Evolutionary conservation across 1,140 invertebrate species (phyloP), one percentile per base, ranked within the genome.

Genomic region (Drosophila orosa): DNA sequence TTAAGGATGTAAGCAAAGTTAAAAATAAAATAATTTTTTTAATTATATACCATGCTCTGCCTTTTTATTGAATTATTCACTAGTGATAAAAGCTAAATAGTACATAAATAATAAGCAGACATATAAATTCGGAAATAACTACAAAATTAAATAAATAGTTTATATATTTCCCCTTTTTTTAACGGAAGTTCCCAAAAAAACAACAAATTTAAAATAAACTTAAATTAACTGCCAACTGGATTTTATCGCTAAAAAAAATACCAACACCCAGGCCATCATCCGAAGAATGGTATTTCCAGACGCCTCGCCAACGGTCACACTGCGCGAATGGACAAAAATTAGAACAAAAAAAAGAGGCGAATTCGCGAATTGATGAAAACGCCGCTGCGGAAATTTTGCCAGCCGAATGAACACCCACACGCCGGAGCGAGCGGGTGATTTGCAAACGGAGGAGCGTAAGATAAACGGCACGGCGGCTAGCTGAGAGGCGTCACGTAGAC

Each of bases 401-500:
- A 66, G 68, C 25, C 55, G 63, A 62, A 65, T 75, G 78, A 60
- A 78, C 54, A 85, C 71, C 55, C 59, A 65, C 45, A 74, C 78
- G 76, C 65, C 40, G 63, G 58, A 56, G 44, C 65, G 68, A 63
- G 68, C 66, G 48, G 45, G 60, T 65, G 44, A 63, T 27, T 57
- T 40, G 58, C 59, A 50, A 74, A 57, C 48, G 61, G 54, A 55
- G 61, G 45, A 56, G 62, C 58, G 72, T 57, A 63, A 75, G 71
- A 75, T 75, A 76, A 76, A 75, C 47, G 35, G 37, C 42, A 74
- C 72, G 72, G 61, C 48, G 72, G 58, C 58, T 86, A 82, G 74
- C 82, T 85, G 82, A 78, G 69, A 65, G 66, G 82, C 83, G 84
- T 87, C 83, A 87, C 83, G 83, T 87, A 87, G 84, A 77, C 81